These are phyloP conservation scores for Sturmia bella DNA, from an alignment of 2,888 invertebrate genomes.

Conservation along the genomic window DNA sequence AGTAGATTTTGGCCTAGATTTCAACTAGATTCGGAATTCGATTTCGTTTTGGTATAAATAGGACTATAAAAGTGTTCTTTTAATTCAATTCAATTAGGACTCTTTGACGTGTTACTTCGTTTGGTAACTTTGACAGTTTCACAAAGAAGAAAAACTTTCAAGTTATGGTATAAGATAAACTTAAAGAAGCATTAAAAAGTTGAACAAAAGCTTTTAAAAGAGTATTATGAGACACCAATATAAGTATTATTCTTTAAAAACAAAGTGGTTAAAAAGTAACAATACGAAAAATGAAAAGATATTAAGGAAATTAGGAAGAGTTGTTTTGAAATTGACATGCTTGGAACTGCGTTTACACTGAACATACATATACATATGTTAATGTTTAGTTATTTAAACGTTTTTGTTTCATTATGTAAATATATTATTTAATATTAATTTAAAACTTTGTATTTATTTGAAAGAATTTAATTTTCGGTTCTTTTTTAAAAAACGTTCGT, in stretches of 20 bases:
- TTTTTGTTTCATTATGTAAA: constrained; percentile 14
- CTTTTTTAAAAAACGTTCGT: constrained; percentile 14
- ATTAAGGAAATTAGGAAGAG: constrained; percentile 23
- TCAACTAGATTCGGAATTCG: no score
- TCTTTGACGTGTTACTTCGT: constrained; percentile 2
- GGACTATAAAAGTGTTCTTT: no score
- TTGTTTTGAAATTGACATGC: constrained; percentile 55
- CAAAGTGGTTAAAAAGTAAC: constrained; percentile 33
- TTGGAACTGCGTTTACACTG: constrained; percentile 49
- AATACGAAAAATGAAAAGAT: constrained; percentile 19
- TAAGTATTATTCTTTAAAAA: constrained; percentile 14
- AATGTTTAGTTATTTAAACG: constrained; percentile 19
- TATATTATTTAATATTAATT: constrained; percentile 15
- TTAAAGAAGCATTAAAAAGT: constrained; percentile 10
- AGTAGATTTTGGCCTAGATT: no score
- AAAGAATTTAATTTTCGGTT: constrained; percentile 10
- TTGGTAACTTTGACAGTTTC: no score
- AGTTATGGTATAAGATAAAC: no score
- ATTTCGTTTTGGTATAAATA: no score
- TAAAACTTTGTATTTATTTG: constrained; percentile 25
- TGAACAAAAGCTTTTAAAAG: constrained; percentile 1
- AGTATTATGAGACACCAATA: constrained; percentile 32
- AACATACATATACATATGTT: constrained; percentile 42
- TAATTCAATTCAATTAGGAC: no score
- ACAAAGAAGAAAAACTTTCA: no score